Evolutionary conservation across 2,113 vertebrate species (phyloP).

Genomic region (Pitta sordida): DNA sequence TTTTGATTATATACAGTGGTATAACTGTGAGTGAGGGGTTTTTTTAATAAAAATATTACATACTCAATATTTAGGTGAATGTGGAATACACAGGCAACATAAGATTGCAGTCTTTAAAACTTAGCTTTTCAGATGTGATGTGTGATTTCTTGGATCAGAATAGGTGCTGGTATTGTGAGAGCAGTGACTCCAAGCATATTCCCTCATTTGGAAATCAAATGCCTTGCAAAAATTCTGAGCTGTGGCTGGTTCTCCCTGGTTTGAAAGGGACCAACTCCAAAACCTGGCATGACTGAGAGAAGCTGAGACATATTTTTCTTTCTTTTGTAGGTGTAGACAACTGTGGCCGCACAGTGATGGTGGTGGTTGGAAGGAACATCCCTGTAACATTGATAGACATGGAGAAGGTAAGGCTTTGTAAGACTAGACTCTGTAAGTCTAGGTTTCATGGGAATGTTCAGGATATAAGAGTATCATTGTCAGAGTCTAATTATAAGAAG

Average conservation of each 20-base stretch:
- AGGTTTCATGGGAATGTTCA: background rate
- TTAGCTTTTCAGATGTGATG: background rate
- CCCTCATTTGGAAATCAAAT: background rate
- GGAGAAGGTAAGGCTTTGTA: slow-evolving; percentile 86
- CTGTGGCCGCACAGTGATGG: slow-evolving; percentile 91
- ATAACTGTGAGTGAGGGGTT: background rate
- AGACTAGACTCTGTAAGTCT: background rate
- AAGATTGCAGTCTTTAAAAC: background rate
- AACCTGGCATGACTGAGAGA: background rate
- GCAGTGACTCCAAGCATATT: background rate
- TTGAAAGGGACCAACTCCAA: background rate
- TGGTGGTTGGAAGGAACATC: slow-evolving; percentile 95
- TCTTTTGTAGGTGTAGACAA: slow-evolving; percentile 85
- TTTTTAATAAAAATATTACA: background rate
- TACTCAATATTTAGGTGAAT: background rate
- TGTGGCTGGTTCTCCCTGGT: background rate
- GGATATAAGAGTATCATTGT: background rate
- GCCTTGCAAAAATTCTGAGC: background rate
- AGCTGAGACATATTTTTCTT: background rate
- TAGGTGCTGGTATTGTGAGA: background rate
- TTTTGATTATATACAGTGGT: background rate
- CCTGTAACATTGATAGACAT: slow-evolving; percentile 91
- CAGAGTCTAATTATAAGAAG: background rate
- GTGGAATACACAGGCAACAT: background rate
- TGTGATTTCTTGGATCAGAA: background rate